Percentiles rank a stretch among this genome's conserved stretches.
Conservation (phyloP, 2,113 vertebrate genomes). For the Chloropsis hardwickii region DNA sequence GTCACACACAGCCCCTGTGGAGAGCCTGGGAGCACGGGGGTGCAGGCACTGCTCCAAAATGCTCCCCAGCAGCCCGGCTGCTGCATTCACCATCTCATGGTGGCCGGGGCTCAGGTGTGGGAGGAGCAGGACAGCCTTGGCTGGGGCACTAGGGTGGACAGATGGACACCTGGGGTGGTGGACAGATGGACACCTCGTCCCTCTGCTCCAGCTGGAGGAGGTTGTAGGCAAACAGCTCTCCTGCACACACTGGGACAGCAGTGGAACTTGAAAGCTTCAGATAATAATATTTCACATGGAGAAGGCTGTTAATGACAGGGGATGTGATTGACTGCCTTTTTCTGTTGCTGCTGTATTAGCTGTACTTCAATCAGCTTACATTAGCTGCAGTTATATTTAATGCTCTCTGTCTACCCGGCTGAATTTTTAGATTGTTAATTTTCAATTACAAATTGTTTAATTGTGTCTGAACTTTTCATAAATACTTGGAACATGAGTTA, state of each 20-base stretch:
- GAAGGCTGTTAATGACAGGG: background rate
- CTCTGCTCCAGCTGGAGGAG: background rate
- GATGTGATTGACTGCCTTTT: background rate
- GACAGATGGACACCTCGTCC: fast-evolving
- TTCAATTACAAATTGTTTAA: background rate
- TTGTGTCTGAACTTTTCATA: slow-evolving; percentile 21
- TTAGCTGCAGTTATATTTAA: slow-evolving; percentile 16
- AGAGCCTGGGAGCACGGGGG: background rate
- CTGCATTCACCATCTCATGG: background rate
- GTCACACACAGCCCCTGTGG: background rate
- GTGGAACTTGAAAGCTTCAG: background rate
- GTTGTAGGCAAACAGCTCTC: background rate
- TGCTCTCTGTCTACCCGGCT: background rate
- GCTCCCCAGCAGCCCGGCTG: background rate
- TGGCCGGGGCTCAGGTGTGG: background rate
- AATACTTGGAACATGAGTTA: slow-evolving; percentile 16
- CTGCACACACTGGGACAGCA: background rate
- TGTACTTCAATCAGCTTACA: background rate
- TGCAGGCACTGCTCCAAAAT: background rate
- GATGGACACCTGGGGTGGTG: fast-evolving
- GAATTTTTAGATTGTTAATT: slow-evolving; percentile 43
- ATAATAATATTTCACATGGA: background rate
- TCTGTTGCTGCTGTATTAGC: background rate
- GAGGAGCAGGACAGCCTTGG: too few relatives aligned
- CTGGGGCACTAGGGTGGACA: fast-evolving